Evolutionary conservation across 2,113 vertebrate genomes (phyloP).

Genomic region (Tor tambroides): DNA sequence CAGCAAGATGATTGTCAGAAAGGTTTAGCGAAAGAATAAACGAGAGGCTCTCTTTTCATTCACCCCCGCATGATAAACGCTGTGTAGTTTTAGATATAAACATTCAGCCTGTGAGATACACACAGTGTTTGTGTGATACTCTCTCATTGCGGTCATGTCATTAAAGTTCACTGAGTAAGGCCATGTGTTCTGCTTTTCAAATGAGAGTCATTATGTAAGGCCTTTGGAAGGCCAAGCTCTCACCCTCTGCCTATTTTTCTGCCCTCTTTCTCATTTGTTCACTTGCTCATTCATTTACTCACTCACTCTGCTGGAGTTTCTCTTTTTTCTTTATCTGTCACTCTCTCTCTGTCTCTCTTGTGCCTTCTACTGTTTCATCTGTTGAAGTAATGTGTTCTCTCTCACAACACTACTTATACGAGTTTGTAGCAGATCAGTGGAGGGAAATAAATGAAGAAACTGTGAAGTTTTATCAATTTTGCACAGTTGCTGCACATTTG

Average conservation of each 20-base stretch:
- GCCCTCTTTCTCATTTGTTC: slow-evolving; percentile 5
- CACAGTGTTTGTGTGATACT: slow-evolving; percentile 3
- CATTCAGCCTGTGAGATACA: neutral
- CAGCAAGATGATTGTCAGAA: slow-evolving; percentile 10
- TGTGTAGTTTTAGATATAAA: neutral
- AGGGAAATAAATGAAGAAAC: slow-evolving; percentile 5
- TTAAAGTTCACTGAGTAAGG: slow-evolving; percentile 35
- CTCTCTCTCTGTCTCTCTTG: slow-evolving; percentile 11
- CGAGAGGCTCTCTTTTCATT: slow-evolving; percentile 8
- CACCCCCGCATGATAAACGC: neutral
- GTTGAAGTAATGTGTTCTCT: slow-evolving; percentile 6
- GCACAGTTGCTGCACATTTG: neutral
- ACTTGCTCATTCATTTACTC: neutral
- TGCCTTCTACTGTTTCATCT: neutral
- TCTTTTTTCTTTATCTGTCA: slow-evolving; percentile 6
- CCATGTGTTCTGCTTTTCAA: slow-evolving; percentile 31
- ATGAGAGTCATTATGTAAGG: slow-evolving; percentile 31
- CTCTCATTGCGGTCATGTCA: neutral
- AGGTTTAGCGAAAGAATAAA: slow-evolving; percentile 8
- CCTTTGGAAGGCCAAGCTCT: slow-evolving; percentile 9
- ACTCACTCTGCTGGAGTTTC: neutral
- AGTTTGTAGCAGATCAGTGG: neutral
- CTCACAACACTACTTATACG: neutral
- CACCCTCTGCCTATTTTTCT: slow-evolving; percentile 34
- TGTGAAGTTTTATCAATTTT: neutral